Percentiles rank a stretch among this genome's conserved stretches.
phyloP scores from a whole-genome alignment of 2,113 vertebrate species.

The Solea senegalensis region DNA sequence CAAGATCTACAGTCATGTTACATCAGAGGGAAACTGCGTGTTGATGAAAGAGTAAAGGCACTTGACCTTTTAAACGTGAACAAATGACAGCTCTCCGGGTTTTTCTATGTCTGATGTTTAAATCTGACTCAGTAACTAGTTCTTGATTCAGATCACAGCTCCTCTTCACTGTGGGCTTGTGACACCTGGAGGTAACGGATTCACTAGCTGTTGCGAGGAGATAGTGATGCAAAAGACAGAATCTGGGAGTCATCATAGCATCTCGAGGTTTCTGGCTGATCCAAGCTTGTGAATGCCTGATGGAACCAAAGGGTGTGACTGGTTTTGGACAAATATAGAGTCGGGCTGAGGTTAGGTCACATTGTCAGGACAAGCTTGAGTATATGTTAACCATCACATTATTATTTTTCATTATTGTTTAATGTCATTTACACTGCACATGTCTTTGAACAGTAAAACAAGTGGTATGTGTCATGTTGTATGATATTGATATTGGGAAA shows the following conservation, averaged over 20 bases:
- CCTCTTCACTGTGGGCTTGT: constrained; percentile 7
- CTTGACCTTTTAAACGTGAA: constrained; percentile 30
- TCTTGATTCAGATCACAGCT: constrained; percentile 31
- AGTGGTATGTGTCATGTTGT: no score
- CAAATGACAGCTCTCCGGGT: constrained; percentile 27
- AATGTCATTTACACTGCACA: no score
- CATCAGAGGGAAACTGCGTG: constrained; percentile 42
- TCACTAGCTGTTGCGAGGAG: constrained; percentile 22
- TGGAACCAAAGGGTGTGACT: no score
- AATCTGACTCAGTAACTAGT: constrained; percentile 15
- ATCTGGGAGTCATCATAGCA: background rate
- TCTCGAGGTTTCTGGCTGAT: no score
- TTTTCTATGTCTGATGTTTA: constrained; percentile 25
- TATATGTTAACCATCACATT: no score
- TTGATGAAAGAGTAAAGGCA: constrained; percentile 39
- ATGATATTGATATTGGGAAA: no score
- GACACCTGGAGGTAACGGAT: constrained; percentile 38
- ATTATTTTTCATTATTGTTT: no score
- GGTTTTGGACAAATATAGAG: no score
- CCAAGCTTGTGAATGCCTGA: no score
- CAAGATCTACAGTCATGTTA: constrained; percentile 50
- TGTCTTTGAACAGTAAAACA: no score
- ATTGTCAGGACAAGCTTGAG: no score
- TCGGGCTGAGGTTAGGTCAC: no score
- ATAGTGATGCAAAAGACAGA: constrained; percentile 22